These are phyloP conservation scores for Folsomia manolachei DNA, from an alignment of 2,888 invertebrate species.

Conservation along the genomic window DNA sequence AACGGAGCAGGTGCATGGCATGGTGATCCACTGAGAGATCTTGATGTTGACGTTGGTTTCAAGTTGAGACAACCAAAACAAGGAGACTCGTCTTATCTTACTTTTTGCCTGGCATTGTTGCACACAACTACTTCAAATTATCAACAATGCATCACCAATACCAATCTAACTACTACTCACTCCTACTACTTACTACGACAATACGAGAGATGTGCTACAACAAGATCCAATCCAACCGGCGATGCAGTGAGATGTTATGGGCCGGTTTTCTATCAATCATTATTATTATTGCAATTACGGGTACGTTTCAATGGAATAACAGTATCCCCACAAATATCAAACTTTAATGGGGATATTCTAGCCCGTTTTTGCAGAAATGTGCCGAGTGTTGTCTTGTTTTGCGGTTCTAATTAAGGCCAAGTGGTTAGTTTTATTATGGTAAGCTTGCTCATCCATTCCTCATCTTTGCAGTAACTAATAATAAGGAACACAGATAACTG, in stretches of 20 bases:
- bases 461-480: background rate
- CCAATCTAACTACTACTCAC: background rate
- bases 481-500: background rate
- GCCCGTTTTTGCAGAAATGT: background rate
- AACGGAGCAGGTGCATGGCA: too few species aligned
- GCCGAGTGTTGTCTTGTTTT: background rate
- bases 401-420: conserved; percentile 7
- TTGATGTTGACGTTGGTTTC: too few species aligned
- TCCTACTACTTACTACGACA: background rate
- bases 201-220: too few species aligned
- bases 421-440: too few species aligned
- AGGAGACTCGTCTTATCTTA: too few species aligned
- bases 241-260: too few species aligned
- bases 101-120: too few species aligned
- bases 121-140: background rate
- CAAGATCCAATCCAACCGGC: background rate
- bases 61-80: too few species aligned
- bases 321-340: background rate
- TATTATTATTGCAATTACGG: conserved; percentile 9
- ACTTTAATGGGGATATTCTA: background rate
- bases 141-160: background rate
- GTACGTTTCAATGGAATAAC: background rate
- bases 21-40: too few species aligned
- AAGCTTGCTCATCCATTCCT: too few species aligned
- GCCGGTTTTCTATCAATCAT: background rate